Conservation (phyloP, 2,797 vertebrate species). For the Alauda arvensis region DNA sequence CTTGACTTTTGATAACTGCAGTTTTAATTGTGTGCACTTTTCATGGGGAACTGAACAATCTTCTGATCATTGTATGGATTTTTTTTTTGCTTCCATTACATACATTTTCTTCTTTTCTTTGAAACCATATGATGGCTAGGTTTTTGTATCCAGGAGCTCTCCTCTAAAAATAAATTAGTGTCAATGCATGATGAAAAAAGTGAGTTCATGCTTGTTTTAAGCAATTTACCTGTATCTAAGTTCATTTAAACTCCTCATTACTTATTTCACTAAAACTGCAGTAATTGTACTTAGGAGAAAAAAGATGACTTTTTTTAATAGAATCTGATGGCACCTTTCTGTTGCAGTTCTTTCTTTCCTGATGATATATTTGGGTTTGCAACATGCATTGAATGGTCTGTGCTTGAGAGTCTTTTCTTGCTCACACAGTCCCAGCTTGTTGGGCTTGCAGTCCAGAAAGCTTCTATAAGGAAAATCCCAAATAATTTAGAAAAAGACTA, state of each 20-base stretch:
- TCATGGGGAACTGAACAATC: background rate
- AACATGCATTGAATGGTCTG: background rate
- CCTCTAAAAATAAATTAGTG: background rate
- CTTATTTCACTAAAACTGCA: background rate
- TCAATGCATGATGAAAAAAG: background rate
- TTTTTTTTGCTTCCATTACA: background rate
- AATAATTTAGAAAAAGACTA: background rate
- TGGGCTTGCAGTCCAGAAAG: background rate
- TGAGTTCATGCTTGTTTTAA: background rate
- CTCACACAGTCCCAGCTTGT: background rate
- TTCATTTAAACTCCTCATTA: background rate
- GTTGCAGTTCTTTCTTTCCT: background rate
- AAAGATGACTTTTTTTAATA: background rate
- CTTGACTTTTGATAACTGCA: background rate
- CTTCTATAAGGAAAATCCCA: background rate
- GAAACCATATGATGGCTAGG: background rate
- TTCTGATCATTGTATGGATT: background rate
- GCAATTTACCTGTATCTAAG: background rate
- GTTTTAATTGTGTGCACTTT: background rate
- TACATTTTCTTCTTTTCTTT: background rate
- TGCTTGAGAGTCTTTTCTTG: background rate
- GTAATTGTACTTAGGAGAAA: background rate
- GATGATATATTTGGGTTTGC: background rate
- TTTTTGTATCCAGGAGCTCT: background rate
- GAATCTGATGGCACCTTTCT: background rate